These are phyloP conservation scores for Monochamus alternatus DNA, from an alignment of 2,888 invertebrate species.

Conservation along the genomic window DNA sequence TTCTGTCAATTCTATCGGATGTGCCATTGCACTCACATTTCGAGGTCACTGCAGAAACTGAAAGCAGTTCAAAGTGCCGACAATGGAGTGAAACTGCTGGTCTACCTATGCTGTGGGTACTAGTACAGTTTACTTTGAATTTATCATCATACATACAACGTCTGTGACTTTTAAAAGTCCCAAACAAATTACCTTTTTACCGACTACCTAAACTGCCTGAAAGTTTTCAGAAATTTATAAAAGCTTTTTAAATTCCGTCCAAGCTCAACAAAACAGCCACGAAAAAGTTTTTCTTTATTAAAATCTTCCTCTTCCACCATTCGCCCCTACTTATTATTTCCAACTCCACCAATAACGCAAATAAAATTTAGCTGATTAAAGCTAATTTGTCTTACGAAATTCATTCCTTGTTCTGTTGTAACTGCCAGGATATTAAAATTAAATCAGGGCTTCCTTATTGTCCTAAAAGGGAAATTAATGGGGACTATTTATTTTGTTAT, in stretches of 20 bases:
- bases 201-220: too few species aligned
- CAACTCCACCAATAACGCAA: constrained; percentile 17
- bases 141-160: too few species aligned
- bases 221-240: constrained; percentile 2
- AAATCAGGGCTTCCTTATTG: background rate
- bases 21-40: too few species aligned
- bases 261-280: background rate
- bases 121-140: too few species aligned
- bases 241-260: constrained; percentile 6
- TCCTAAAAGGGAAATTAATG: background rate
- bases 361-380: constrained; percentile 21
- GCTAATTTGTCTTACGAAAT: background rate
- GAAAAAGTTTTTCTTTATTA: constrained; percentile 12
- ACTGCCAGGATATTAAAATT: background rate
- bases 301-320: background rate
- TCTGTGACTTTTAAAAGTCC: too few species aligned
- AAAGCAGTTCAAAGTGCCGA: too few species aligned
- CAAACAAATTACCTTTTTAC: too few species aligned
- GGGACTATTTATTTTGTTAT: background rate
- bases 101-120: too few species aligned
- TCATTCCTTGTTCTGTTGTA: background rate
- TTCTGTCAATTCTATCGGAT: too few species aligned
- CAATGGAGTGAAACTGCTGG: too few species aligned
- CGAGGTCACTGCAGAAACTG: too few species aligned
- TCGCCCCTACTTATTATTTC: constrained; percentile 9